Evolutionary conservation across 35 echinoderm and acorn worm genomes (phyloP), one percentile per base, ranked within the genome.

Genomic region (Hemicentrotus pulcherrimus): DNA sequence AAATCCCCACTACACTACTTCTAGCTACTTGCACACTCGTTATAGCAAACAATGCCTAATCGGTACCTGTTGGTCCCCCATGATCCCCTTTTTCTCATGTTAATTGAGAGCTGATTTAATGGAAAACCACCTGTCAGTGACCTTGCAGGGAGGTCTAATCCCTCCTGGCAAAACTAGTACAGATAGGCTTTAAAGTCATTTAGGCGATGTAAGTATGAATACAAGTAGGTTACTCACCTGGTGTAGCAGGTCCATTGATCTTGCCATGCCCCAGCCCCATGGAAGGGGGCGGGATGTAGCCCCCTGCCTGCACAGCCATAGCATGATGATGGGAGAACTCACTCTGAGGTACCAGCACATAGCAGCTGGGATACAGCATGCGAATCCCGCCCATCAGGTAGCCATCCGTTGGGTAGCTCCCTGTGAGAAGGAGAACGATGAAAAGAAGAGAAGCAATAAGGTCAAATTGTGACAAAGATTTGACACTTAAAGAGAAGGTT

Each of bases 291-390:
- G 94, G 35, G 88, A 94, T 59, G 55, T 94, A 86, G 47, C 88
- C 48, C n/a, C 94, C 86, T 47, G 96, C 78, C 94, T 95, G 94
- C 2, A 93, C 91, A n/a, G 96, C 94, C 30, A 94, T 88, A n/a
- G 78, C 95, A 19, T 92, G 94, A 14, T 94, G 95, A 32, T 94
- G 94, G 31, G 96, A 88, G n/a, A 95, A 94, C 35, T 97, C 97
- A 48, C 94, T 96, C 46, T 97, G 97, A 30, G 95, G 94, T 33
- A 99, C 98, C 95, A 99, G 86, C 13, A 99, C 96, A 94, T 97
- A 99, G 70, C 92, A 96, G 47, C 94, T 95, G 15, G 98, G 98
- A 52, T 99, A 99, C 28, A 96, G 88, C 97, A 99, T 97, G 58
- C 95, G 95, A 30, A 99, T 97, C 46, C 98, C 98, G 78, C 97